Conservation (phyloP, 1,140 invertebrate genomes). For the Drosophila bocki region DNA sequence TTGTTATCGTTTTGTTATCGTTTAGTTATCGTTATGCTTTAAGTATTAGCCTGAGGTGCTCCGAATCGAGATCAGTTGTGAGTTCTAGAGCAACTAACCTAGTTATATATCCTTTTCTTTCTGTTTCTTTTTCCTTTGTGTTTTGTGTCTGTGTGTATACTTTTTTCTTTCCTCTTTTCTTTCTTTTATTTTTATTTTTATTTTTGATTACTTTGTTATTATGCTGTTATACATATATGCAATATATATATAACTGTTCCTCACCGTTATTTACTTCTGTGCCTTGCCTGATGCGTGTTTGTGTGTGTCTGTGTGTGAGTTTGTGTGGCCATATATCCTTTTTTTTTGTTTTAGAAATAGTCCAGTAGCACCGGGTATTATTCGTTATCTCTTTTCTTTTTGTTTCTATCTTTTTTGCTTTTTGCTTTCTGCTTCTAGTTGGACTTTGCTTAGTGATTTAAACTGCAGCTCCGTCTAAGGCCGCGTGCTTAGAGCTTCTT, state of each 20-base stretch:
- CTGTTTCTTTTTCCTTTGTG: background rate
- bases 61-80: slow-evolving; percentile 50
- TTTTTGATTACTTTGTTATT: slow-evolving; percentile 73
- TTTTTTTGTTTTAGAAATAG: slow-evolving; percentile 26
- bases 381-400: slow-evolving; percentile 11
- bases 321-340: slow-evolving; percentile 18
- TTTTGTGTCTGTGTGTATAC: slow-evolving; percentile 1
- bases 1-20: slow-evolving; percentile 25
- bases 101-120: slow-evolving; percentile 12
- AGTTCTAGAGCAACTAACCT: slow-evolving; percentile 36
- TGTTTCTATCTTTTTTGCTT: slow-evolving; percentile 12
- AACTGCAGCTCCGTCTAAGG: slow-evolving; percentile 73
- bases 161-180: slow-evolving; percentile 2
- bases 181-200: slow-evolving; percentile 5
- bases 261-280: slow-evolving; percentile 3
- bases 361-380: slow-evolving; percentile 39
- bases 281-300: slow-evolving; percentile 25
- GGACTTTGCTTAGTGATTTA: slow-evolving; percentile 49
- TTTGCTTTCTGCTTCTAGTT: slow-evolving; percentile 20
- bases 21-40: slow-evolving; percentile 45
- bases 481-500: slow-evolving; percentile 91
- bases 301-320: slow-evolving; percentile 34
- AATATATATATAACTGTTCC: slow-evolving; percentile 31
- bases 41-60: slow-evolving; percentile 54
- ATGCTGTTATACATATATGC: slow-evolving; percentile 57